These are phyloP conservation scores for Melanotus villosus DNA, from an alignment of 2,888 invertebrate genomes.

Conservation along the genomic window DNA sequence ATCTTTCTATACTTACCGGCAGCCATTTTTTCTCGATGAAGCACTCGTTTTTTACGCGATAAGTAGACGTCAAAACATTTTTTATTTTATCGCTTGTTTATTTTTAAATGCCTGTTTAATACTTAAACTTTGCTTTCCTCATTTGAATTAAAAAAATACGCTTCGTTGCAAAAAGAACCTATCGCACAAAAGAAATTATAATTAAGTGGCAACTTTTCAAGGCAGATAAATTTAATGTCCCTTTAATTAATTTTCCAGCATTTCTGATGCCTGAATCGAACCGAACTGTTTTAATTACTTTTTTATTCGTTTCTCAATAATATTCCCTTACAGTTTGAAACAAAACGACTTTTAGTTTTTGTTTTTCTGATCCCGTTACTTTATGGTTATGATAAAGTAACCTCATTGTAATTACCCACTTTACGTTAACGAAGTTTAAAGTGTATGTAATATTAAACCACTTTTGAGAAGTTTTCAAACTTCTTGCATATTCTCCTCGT, in stretches of 20 bases:
- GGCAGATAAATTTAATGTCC: neutral
- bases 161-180: neutral
- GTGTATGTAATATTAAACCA: conserved; percentile 16
- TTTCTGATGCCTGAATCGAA: neutral
- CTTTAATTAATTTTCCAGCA: neutral
- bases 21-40: conserved; percentile 34
- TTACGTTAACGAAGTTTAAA: conserved; percentile 8
- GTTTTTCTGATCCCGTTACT: too few relatives aligned
- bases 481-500: neutral
- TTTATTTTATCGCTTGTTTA: neutral
- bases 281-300: too few relatives aligned
- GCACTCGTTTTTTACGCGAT: conserved; percentile 13
- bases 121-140: conserved; percentile 14
- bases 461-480: conserved; percentile 1
- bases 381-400: too few relatives aligned
- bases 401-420: neutral
- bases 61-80: conserved; percentile 30
- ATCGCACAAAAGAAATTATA: neutral
- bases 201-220: neutral
- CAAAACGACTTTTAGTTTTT: too few relatives aligned
- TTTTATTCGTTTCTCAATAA: too few relatives aligned
- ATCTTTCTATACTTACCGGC: conserved; percentile 37
- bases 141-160: neutral
- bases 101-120: neutral
- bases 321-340: too few relatives aligned